Evolutionary conservation across 2,888 invertebrate genomes (phyloP), one percentile per base, ranked within the genome.

Genomic region (Scaptomyza flava): DNA sequence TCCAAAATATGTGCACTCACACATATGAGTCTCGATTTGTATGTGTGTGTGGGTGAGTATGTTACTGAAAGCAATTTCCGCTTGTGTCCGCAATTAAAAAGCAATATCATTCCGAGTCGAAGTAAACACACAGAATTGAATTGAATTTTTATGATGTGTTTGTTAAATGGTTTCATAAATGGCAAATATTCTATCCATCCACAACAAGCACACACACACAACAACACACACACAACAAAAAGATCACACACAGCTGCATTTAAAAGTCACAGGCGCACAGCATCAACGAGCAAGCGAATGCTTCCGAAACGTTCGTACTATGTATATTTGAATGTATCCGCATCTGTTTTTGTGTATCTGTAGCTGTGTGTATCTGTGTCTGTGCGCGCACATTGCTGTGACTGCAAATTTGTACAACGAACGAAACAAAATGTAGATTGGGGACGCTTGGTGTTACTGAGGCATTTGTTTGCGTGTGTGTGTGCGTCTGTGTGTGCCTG

Each of bases 51-150:
- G 17, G 17, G 41, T 41, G 67, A 53, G 45, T 56, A 70, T 63
- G 72, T 63, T 53, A 72, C 64, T 69, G 73, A 84, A 81, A 74
- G 81, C 86, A 89, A 90, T 89, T 89, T 89, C 84, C 89, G 79
- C 79, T 78, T 79, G 79, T 84, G 84, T 79, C 90, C 86, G 85
- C 90, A 89, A 90, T 89, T 89, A 90, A 90, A 87, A 87, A 89
- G 87, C 87, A 86, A 89, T 89, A 87, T 77, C 79, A 81, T 72
- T 60, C 74, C 47, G 57, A 71, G 71, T 58, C 74, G 67, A 75
- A 79, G 70, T 73, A 77, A 84, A 79, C 76, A 81, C 80, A 75
- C 76, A 80, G 80, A 79, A 78, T 80, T 77, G 74, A 77, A 86
- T 87, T 81, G 77, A 78, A 88, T 82, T 87, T 84, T 89, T 89